Evolutionary conservation across 1,140 invertebrate species (phyloP).

Genomic region (Pinna nobilis): DNA sequence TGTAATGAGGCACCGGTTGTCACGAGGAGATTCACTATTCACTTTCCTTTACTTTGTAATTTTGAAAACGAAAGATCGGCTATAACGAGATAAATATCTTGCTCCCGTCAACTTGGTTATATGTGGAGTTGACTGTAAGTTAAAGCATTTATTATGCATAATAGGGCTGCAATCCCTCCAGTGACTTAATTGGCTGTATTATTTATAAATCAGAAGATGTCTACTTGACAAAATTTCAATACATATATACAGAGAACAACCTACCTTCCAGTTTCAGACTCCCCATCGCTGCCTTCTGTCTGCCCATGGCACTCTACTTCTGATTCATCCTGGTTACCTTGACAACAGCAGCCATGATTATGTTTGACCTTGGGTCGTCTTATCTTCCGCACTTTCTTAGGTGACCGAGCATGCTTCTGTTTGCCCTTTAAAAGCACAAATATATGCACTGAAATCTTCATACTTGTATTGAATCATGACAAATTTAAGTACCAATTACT

Average conservation of each 20-base stretch:
- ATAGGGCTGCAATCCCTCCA: too few species aligned
- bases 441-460: background rate
- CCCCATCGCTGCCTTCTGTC: constrained; percentile 38
- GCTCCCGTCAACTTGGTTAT: too few species aligned
- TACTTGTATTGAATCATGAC: too few species aligned
- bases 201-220: too few species aligned
- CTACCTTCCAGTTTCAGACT: constrained; percentile 28
- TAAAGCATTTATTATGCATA: too few species aligned
- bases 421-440: constrained; percentile 22
- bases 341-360: constrained; percentile 69
- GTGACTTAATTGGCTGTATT: too few species aligned
- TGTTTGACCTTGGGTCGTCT: constrained; percentile 15
- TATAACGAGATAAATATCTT: too few species aligned
- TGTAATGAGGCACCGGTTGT: too few species aligned
- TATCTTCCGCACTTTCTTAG: constrained; percentile 11
- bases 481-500: background rate
- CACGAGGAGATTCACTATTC: too few species aligned
- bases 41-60: too few species aligned
- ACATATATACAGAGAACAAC: background rate
- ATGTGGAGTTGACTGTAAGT: too few species aligned
- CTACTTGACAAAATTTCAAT: background rate
- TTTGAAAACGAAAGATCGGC: too few species aligned
- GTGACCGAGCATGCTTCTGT: constrained; percentile 18
- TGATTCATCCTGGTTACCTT: constrained; percentile 73
- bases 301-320: constrained; percentile 47